Conservation (phyloP, 2,797 vertebrate species). For the Tachyglossus aculeatus region DNA sequence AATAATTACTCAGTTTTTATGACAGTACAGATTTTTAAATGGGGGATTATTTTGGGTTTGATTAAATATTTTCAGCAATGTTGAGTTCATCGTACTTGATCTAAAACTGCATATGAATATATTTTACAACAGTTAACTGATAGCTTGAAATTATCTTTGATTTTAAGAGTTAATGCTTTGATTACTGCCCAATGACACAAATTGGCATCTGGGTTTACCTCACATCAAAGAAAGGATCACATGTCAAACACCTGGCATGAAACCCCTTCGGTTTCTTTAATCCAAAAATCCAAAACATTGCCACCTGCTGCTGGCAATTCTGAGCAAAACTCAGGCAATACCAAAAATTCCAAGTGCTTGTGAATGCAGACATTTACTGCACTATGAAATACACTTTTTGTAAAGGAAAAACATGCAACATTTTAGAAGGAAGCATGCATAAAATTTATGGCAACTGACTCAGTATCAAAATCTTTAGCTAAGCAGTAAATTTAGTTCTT, state of each 20-base stretch:
- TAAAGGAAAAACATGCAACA: conserved; percentile 35
- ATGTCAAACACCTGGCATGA: conserved; percentile 16
- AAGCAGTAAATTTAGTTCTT: too few species aligned
- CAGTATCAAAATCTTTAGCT: too few species aligned
- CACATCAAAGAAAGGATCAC: neutral
- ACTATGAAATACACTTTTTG: conserved; percentile 1
- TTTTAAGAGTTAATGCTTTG: conserved; percentile 31
- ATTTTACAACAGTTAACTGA: neutral
- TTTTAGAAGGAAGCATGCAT: too few species aligned
- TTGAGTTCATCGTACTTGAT: too few species aligned
- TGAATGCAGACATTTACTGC: conserved; percentile 14
- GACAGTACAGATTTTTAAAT: conserved; percentile 5
- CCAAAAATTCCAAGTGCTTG: conserved; percentile 6
- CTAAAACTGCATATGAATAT: neutral
- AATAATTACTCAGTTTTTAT: too few species aligned
- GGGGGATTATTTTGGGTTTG: neutral
- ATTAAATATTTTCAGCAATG: conserved; percentile 14
- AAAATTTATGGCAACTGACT: too few species aligned
- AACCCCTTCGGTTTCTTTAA: neutral
- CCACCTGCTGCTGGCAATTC: conserved; percentile 5
- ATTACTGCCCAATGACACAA: conserved; percentile 10
- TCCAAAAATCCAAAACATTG: conserved; percentile 7
- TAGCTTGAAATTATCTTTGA: neutral
- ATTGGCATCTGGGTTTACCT: neutral
- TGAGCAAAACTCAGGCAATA: neutral